Percentiles rank a stretch among this genome's conserved stretches.
These are phyloP conservation scores for Fregata magnificens DNA, from an alignment of 2,113 vertebrate genomes.

Conservation along the genomic window DNA sequence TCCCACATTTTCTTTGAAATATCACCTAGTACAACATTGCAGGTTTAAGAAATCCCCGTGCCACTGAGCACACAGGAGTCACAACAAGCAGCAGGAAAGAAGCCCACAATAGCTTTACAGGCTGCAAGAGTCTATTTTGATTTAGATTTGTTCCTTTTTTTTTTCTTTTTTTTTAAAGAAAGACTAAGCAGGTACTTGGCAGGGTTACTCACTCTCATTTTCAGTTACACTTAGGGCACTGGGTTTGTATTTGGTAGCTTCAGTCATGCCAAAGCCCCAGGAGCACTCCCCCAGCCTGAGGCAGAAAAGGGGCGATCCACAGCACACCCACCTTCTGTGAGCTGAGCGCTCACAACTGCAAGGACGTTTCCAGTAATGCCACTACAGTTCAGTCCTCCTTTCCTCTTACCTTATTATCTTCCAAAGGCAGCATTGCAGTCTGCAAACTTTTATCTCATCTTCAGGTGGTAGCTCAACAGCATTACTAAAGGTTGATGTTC, in stretches of 20 bases:
- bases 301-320: not conserved
- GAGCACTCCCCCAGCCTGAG: not conserved
- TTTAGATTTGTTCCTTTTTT: not conserved
- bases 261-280: not conserved
- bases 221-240: not conserved
- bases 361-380: not conserved
- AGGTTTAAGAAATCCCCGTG: not conserved
- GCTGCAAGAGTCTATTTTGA: not conserved
- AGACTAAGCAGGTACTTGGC: not conserved
- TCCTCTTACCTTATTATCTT: not conserved
- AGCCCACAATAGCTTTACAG: not conserved
- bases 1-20: not conserved
- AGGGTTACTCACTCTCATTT: not conserved
- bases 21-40: fast-evolving
- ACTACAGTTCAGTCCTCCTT: not conserved
- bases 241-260: not conserved
- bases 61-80: not conserved
- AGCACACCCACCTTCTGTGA: not conserved
- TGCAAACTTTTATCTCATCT: not conserved
- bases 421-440: not conserved
- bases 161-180: not conserved
- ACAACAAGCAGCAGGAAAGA: not conserved
- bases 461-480: not conserved
- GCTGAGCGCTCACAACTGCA: not conserved
- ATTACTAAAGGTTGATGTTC: not conserved